Evolutionary conservation across 1,140 invertebrate species (phyloP), one percentile per base, ranked within the genome.

Genomic region (Thaumetopoea pityocampa): DNA sequence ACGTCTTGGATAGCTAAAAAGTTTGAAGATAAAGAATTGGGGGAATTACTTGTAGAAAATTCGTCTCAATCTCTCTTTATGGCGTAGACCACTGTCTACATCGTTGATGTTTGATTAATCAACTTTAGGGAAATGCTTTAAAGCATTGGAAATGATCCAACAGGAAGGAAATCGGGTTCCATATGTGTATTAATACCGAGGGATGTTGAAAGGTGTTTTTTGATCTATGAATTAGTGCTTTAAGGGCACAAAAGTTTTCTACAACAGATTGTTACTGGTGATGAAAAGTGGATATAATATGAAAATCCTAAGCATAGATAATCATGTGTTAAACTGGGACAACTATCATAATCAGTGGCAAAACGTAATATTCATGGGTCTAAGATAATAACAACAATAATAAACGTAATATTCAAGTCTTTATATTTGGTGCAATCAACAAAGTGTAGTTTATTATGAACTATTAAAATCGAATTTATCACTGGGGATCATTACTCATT

Each of bases 11-110:
- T 9, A 24, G 23, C n/a, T 9, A n/a, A 24, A 4, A 24, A 24
- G 9, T 24, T 24, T 24, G 23, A n/a, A 24, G n/a, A 24, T 24
- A 8, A 24, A 24, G 23, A 24, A 24, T 24, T 24, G n/a, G 4
- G n/a, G 23, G 23, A 8, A 3, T 4, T 24, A 8, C 23, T 24
- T n/a, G n/a, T n/a, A 4, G 23, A 24, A 24, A 8, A 24, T 24
- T 24, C 23, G 2, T 24, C 6, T 24, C 23, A 24, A 24, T n/a
- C 23, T 3, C 23, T 24, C n/a, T n/a, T n/a, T n/a, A n/a, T n/a
- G n/a, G n/a, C n/a, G n/a, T 24, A 6, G 9, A 24, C 6, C 3
- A 24, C 9, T 24, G 23, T 4, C 23, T 24, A 5, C 23, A 24
- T 24, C 23, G 3, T 24, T 24, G n/a, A 9, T n/a, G n/a, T 3